These are phyloP conservation scores for Nephrotoma appendiculata DNA, from an alignment of 2,888 invertebrate species.

Conservation along the genomic window DNA sequence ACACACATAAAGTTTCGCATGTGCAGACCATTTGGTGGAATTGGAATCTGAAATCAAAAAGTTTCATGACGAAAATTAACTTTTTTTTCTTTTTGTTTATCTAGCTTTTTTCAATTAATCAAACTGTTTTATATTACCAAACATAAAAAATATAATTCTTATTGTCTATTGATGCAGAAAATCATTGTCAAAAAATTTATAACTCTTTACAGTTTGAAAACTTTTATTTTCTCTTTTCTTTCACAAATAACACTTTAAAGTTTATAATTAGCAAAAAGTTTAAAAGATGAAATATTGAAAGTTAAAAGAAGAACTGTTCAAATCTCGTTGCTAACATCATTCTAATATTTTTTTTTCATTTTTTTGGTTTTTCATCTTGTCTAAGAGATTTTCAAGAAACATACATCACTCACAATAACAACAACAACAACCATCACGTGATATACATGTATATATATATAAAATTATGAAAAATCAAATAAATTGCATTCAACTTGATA, in stretches of 20 bases:
- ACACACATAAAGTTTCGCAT: not conserved
- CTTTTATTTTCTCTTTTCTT: not conserved
- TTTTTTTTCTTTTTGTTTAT: not conserved
- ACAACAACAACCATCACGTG: not conserved
- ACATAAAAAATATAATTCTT: not conserved
- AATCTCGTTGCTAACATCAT: not conserved
- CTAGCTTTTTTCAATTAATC: not conserved
- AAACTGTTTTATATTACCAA: not conserved
- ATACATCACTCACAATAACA: not conserved
- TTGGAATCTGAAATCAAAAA: not conserved
- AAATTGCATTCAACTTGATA: not conserved
- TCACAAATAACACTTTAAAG: not conserved
- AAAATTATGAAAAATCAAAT: not conserved
- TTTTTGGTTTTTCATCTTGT: not conserved
- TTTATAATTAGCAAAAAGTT: not conserved
- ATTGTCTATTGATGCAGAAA: not conserved
- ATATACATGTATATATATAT: not conserved
- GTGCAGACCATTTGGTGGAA: not conserved
- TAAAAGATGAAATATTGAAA: not conserved
- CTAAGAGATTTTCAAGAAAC: not conserved
- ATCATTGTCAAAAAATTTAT: not conserved
- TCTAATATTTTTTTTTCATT: not conserved
- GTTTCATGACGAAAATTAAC: not conserved
- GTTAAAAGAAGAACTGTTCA: not conserved
- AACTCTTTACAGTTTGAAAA: not conserved